Base-by-base conservation (phyloP, 2,797 vertebrate species). In the Phrynocephalus forsythii region DNA sequence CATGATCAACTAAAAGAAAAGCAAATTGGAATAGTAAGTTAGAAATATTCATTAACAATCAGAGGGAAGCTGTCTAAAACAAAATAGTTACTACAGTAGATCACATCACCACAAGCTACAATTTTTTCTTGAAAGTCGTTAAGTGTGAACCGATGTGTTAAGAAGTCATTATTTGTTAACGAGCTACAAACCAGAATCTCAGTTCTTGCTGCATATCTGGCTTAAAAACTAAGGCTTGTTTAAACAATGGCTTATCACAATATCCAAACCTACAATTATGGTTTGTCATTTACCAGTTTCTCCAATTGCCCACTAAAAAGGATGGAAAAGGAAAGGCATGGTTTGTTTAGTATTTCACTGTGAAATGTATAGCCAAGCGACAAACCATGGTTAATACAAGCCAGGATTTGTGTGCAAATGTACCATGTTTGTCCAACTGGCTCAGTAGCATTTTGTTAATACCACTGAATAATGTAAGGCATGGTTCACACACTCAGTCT, bases 1-100 rank as follows among this genome's bases (percentile, higher is more conserved):
- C 99, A 99, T 99, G 95, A 99, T 97, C 95, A 99, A 94, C 99
- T 99, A 96, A n/a, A 96, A 94, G 83, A 84, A 50, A 82, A 84
- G 24, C 67, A 83, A 71, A 33, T 68, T 69, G 38, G 4, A 52
- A 72, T 20, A 80, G 91, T 71, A 94, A 86, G 83, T 71, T 44
- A 16, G 24, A 67, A 87, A 86, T 50, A 5, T 71, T 44, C 50
- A 81, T 77, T n/a, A n/a, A 82, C 33, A 86, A 73, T 24, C 78
- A 75, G n/a, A 87, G 75, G 48, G 24, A 79, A 79, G 67, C 16
- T 13, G 52, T n/a, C 33, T 86, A 33, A 77, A n/a, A 84, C 11
- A 15, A n/a, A 30, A 76, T n/a, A 30, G 48, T 52, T 28, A 83
- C 48, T 83, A 76, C 44, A 44, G 44, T 24, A 24, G 3, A 44